Evolutionary conservation across 2,113 vertebrate species (phyloP).

Genomic region (Potamarius usumacintae): DNA sequence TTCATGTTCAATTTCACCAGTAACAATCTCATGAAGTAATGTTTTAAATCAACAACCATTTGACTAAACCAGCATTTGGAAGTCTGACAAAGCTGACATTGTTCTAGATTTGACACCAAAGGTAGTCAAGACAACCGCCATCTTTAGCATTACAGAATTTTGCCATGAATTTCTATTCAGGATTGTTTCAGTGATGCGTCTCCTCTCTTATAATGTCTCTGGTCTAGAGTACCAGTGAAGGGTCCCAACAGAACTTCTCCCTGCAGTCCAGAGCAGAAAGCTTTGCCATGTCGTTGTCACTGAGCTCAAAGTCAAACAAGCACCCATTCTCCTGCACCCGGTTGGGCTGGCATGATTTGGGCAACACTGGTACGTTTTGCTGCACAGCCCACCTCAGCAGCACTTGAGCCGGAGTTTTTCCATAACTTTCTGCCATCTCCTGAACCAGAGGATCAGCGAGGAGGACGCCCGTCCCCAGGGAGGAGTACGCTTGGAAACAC

Average conservation of each 20-base stretch:
- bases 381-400: slow-evolving; percentile 80
- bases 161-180: too few species aligned
- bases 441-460: slow-evolving; percentile 64
- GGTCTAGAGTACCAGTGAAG: slow-evolving; percentile 68
- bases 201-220: too few species aligned
- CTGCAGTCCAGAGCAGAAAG: slow-evolving; percentile 70
- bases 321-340: slow-evolving; percentile 69
- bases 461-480: slow-evolving; percentile 74
- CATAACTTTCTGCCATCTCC: slow-evolving; percentile 64
- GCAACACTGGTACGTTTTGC: slow-evolving; percentile 75
- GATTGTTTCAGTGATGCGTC: too few species aligned
- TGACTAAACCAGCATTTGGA: neutral
- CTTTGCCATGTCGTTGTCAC: slow-evolving; percentile 65
- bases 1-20: neutral
- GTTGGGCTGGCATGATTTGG: slow-evolving; percentile 72
- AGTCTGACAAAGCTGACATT: neutral
- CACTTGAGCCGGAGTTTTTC: slow-evolving; percentile 74
- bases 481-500: slow-evolving; percentile 81
- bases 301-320: slow-evolving; percentile 76
- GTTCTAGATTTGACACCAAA: neutral
- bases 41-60: neutral
- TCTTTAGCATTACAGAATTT: too few species aligned
- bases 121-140: too few species aligned
- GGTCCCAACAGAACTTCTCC: slow-evolving; percentile 79
- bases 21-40: slow-evolving; percentile 53